Percentiles rank a stretch among this genome's conserved stretches.
These are phyloP conservation scores for Clepsis dumicolana DNA, from an alignment of 2,888 invertebrate species.

Conservation along the genomic window DNA sequence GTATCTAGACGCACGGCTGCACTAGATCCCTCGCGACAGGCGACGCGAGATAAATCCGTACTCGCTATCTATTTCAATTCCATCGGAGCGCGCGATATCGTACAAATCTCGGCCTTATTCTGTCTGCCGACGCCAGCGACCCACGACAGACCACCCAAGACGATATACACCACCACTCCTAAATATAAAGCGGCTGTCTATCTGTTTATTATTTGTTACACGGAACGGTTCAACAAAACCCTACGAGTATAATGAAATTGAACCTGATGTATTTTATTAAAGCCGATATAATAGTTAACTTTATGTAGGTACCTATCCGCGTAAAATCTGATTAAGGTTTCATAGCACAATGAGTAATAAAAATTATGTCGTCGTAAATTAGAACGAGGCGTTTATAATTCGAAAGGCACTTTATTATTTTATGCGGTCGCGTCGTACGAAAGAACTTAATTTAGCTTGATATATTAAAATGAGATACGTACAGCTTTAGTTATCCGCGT, in stretches of 20 bases:
- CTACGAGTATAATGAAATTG: conserved; percentile 69
- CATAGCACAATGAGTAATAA: conserved; percentile 62
- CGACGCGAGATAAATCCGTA: conserved; percentile 73
- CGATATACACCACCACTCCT: conserved; percentile 70
- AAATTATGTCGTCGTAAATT: conserved; percentile 71
- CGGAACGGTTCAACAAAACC: conserved; percentile 56
- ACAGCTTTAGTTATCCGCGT: conserved; percentile 53
- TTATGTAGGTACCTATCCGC: conserved; percentile 36
- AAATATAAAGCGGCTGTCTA: conserved; percentile 73
- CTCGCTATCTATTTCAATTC: conserved; percentile 81
- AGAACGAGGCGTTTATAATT: conserved; percentile 58
- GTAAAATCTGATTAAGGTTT: conserved; percentile 67
- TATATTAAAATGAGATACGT: conserved; percentile 67
- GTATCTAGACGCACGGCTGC: conserved; percentile 74
- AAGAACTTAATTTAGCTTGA: conserved; percentile 68
- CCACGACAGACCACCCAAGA: conserved; percentile 78
- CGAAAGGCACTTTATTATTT: conserved; percentile 59
- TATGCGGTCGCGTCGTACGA: conserved; percentile 55
- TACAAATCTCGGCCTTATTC: conserved; percentile 81
- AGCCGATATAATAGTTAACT: conserved; percentile 45
- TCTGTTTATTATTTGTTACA: conserved; percentile 74
- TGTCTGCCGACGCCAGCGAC: conserved; percentile 62
- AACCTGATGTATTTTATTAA: conserved; percentile 64
- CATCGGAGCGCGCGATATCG: conserved; percentile 77
- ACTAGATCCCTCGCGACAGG: conserved; percentile 80